phyloP scores from a whole-genome alignment of 2,888 invertebrate genomes.

The Aricia artaxerxes region DNA sequence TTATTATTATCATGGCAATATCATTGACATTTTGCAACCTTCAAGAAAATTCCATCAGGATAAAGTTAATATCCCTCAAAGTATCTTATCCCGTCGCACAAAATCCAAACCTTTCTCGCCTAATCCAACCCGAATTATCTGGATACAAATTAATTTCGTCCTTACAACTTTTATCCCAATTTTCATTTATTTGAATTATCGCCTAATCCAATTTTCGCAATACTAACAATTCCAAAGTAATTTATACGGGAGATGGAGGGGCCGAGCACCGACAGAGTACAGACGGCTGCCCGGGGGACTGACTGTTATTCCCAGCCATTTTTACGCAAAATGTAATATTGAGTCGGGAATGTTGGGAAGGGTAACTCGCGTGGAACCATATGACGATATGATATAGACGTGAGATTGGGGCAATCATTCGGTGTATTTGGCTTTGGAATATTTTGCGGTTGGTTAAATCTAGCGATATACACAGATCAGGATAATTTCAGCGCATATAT shows the following conservation, averaged over 20 bases:
- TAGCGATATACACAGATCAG: neutral
- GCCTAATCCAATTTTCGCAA: conserved; percentile 20
- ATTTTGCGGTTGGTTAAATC: neutral
- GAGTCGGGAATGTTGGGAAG: neutral
- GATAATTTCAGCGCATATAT: neutral
- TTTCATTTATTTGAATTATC: conserved; percentile 23
- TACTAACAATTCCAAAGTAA: conserved; percentile 13
- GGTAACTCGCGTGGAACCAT: neutral
- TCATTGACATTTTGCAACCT: neutral
- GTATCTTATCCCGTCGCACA: neutral
- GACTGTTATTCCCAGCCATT: conserved; percentile 19
- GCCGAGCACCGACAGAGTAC: neutral
- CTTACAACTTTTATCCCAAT: conserved; percentile 11
- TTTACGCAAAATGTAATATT: conserved; percentile 27
- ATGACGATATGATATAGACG: neutral
- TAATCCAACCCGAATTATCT: conserved; percentile 8
- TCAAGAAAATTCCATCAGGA: neutral
- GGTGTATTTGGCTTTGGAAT: neutral
- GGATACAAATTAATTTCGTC: conserved; percentile 18
- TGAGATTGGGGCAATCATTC: neutral
- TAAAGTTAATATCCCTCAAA: neutral
- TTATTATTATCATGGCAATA: neutral
- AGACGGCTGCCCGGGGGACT: neutral
- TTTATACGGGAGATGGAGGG: conserved; percentile 17
- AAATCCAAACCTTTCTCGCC: conserved; percentile 21